Evolutionary conservation across 2,888 invertebrate genomes (phyloP).

Genomic region (Vanessa cardui): DNA sequence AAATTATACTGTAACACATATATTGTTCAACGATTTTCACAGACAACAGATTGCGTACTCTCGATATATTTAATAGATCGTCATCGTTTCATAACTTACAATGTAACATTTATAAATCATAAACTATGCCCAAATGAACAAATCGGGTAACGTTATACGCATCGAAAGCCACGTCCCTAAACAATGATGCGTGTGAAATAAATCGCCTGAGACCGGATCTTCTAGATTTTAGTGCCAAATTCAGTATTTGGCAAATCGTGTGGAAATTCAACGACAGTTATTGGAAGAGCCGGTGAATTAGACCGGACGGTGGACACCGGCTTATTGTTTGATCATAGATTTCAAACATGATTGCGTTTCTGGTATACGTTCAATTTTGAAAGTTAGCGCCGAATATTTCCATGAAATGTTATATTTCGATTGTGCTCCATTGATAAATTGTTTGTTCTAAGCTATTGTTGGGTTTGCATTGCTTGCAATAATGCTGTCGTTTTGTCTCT

Average conservation of each 20-base stretch:
- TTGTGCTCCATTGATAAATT: background rate
- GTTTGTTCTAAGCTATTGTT: background rate
- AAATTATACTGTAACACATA: no score
- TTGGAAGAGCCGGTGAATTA: slow-evolving; percentile 41
- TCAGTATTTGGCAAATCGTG: slow-evolving; percentile 42
- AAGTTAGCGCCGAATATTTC: background rate
- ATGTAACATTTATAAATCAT: slow-evolving; percentile 12
- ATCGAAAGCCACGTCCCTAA: slow-evolving; percentile 19
- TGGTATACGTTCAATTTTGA: slow-evolving; percentile 9
- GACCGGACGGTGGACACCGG: slow-evolving; percentile 30
- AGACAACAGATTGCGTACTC: no score
- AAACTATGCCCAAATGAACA: slow-evolving; percentile 14
- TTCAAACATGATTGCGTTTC: slow-evolving; percentile 28
- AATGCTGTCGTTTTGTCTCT: no score
- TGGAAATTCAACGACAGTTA: slow-evolving; percentile 45
- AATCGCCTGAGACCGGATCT: slow-evolving; percentile 36
- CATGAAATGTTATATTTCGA: background rate
- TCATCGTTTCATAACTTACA: slow-evolving; percentile 2
- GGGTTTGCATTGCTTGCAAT: no score
- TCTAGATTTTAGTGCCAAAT: slow-evolving; percentile 39
- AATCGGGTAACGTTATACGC: slow-evolving; percentile 5
- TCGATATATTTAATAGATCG: no score
- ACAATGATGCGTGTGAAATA: slow-evolving; percentile 43
- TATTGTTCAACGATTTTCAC: no score
- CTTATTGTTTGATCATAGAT: slow-evolving; percentile 36